phyloP scores from a whole-genome alignment of 2,797 vertebrate genomes.

The Trichosurus vulpecula region DNA sequence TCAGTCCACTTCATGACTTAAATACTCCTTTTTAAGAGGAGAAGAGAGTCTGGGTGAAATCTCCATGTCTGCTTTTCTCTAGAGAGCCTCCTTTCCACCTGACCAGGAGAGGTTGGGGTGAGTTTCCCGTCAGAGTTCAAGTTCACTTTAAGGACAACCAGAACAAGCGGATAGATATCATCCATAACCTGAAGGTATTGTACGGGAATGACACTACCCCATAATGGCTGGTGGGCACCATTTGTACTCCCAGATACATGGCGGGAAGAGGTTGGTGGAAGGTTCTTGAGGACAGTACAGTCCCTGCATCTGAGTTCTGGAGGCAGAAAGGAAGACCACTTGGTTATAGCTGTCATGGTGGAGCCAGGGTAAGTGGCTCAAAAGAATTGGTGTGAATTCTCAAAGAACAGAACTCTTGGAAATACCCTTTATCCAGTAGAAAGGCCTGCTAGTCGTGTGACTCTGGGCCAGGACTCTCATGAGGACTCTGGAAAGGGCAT shows the following conservation, averaged over 20 bases:
- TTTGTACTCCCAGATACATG: background rate
- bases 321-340: background rate
- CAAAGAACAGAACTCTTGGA: background rate
- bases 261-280: background rate
- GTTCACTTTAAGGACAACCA: conserved; percentile 99
- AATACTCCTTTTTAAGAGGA: conserved; percentile 26
- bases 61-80: conserved; percentile 67
- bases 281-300: background rate
- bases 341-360: background rate
- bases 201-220: background rate
- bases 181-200: conserved; percentile 98
- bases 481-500: background rate
- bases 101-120: conserved; percentile 98
- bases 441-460: background rate
- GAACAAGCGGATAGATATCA: conserved; percentile 99
- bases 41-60: conserved; percentile 12
- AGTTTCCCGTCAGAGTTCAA: conserved; percentile 98
- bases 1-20: conserved; percentile 33
- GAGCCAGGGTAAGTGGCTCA: background rate
- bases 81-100: conserved; percentile 98
- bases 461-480: background rate
- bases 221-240: background rate
- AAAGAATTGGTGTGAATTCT: background rate
- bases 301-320: background rate
- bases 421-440: background rate